phyloP scores from a whole-genome alignment of 2,113 vertebrate genomes.

The Lates calcarifer region DNA sequence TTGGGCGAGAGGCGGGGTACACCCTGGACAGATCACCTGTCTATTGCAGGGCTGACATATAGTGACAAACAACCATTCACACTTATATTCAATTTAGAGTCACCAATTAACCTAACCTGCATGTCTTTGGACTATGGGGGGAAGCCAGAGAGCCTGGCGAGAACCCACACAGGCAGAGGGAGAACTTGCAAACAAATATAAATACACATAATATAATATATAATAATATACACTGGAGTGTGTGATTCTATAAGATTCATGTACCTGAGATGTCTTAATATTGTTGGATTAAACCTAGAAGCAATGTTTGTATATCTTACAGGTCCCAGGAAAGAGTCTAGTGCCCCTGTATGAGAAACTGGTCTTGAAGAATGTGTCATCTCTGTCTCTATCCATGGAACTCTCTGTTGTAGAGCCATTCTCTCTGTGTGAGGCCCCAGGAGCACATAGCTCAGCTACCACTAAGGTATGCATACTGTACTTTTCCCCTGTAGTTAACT shows the following conservation, averaged over 20 bases:
- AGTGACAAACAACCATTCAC: too few relatives aligned
- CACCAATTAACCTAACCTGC: too few relatives aligned
- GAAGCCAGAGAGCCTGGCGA: too few relatives aligned
- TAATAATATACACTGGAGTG: background rate
- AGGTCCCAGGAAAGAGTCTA: slow-evolving; percentile 75
- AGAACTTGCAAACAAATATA: too few relatives aligned
- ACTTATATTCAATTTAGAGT: too few relatives aligned
- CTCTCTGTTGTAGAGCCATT: slow-evolving; percentile 85
- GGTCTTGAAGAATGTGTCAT: slow-evolving; percentile 86
- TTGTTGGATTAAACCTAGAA: background rate
- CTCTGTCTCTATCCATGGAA: slow-evolving; percentile 81
- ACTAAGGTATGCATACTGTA: slow-evolving; percentile 70
- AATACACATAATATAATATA: too few relatives aligned
- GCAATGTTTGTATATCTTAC: slow-evolving; percentile 47
- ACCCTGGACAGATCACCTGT: too few relatives aligned
- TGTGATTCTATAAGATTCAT: background rate
- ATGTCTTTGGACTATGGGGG: too few relatives aligned
- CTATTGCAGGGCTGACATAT: too few relatives aligned
- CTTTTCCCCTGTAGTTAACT: background rate
- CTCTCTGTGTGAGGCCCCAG: slow-evolving; percentile 75
- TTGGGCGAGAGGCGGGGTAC: too few relatives aligned
- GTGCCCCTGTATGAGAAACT: slow-evolving; percentile 82
- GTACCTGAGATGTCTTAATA: background rate
- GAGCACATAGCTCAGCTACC: slow-evolving; percentile 47
- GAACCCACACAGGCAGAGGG: too few relatives aligned